These are phyloP conservation scores for Tyrophagus putrescentiae DNA, from an alignment of 1,140 invertebrate species.

Conservation along the genomic window DNA sequence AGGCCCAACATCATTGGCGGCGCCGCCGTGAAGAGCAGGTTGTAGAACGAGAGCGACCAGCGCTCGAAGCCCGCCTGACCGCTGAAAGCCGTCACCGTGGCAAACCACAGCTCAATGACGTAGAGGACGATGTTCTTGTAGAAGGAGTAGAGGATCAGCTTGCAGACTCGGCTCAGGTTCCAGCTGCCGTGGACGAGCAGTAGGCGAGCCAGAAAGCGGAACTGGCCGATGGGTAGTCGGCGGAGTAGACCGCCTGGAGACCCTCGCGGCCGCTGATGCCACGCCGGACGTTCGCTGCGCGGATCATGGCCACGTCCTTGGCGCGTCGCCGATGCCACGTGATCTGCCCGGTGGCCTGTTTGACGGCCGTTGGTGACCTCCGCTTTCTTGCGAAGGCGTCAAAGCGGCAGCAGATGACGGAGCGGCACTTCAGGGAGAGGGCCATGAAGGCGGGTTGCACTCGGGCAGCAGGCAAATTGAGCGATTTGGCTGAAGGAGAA, in stretches of 20 bases:
- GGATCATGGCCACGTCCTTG: constrained; percentile 99
- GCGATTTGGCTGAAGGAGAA: constrained; percentile 58
- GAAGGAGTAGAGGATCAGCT: constrained; percentile 96
- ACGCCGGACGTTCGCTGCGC: constrained; percentile 61
- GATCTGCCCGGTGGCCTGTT: constrained; percentile 58
- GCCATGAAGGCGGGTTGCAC: constrained; percentile 81
- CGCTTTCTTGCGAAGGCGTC: constrained; percentile 88
- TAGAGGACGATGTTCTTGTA: constrained; percentile 99
- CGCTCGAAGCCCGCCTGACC: constrained; percentile 95
- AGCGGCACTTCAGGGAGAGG: constrained; percentile 75
- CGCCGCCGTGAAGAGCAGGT: constrained; percentile 87
- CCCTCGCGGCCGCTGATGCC: constrained; percentile 98
- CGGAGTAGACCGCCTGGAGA: constrained; percentile 90
- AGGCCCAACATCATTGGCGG: constrained; percentile 85
- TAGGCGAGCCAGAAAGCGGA: constrained; percentile 70
- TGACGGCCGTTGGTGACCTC: constrained; percentile 88
- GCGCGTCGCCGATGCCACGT: constrained; percentile 96
- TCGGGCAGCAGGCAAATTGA: constrained; percentile 82
- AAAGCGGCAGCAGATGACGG: constrained; percentile 96
- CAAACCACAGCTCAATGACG: constrained; percentile 98
- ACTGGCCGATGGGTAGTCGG: constrained; percentile 94
- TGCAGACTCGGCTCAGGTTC: constrained; percentile 93
- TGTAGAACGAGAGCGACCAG: constrained; percentile 95
- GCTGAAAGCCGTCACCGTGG: constrained; percentile 91
- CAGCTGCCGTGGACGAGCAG: constrained; percentile 95